These are phyloP conservation scores for Chelidonichthys spinosus DNA, from an alignment of 2,797 vertebrate genomes.

Conservation along the genomic window DNA sequence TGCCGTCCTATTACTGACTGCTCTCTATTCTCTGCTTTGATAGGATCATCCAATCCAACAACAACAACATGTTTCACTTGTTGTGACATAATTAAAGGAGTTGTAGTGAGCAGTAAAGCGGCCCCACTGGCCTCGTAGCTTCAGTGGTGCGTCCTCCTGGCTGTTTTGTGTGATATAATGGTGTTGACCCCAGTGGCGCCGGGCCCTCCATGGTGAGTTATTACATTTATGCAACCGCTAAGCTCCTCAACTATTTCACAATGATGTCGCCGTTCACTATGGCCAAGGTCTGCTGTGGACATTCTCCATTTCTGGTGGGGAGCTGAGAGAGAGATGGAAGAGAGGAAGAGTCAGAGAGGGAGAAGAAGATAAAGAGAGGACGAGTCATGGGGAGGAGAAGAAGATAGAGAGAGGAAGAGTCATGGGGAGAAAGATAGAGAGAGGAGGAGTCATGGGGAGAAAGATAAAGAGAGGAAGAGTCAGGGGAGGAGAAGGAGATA, in stretches of 20 bases:
- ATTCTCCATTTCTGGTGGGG: conserved; percentile 55
- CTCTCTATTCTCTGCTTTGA: conserved; percentile 13
- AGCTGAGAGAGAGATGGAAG: conserved; percentile 45
- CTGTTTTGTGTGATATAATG: conserved; percentile 70
- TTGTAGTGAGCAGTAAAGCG: conserved; percentile 33
- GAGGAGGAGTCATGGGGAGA: too few species aligned
- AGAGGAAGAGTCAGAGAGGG: too few species aligned
- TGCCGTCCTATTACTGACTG: conserved; percentile 13
- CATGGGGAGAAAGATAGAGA: too few species aligned
- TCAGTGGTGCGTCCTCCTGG: conserved; percentile 35
- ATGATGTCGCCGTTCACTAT: conserved; percentile 46
- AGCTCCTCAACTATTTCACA: conserved; percentile 68
- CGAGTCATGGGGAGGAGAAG: conserved; percentile 4
- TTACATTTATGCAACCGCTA: conserved; percentile 76
- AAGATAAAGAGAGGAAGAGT: too few species aligned
- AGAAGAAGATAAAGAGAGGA: not conserved
- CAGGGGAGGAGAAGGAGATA: conserved; percentile 24
- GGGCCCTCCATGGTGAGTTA: conserved; percentile 66
- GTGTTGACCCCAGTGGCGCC: conserved; percentile 66
- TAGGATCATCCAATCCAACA: conserved; percentile 18
- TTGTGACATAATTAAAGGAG: conserved; percentile 50
- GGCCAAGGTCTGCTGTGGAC: conserved; percentile 41
- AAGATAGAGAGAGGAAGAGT: conserved; percentile 27
- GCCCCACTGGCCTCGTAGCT: conserved; percentile 33
- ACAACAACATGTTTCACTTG: conserved; percentile 29